Evolutionary conservation across 2,888 invertebrate species (phyloP).

Genomic region (Himalopsyche anomala): DNA sequence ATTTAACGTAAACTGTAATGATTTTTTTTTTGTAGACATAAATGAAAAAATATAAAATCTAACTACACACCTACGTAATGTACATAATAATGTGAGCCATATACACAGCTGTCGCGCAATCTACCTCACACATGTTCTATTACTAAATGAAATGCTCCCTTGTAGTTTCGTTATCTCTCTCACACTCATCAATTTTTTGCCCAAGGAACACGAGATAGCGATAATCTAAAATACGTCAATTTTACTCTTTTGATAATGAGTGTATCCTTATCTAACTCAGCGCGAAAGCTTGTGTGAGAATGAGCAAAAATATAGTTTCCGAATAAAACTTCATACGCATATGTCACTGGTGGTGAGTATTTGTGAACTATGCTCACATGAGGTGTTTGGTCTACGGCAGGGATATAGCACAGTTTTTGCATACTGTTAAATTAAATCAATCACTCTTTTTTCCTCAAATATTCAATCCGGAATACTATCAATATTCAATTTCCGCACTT

Average conservation of each 20-base stretch:
- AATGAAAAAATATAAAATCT: not conserved
- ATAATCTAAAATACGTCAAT: not conserved
- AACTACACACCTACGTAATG: conserved; percentile 53
- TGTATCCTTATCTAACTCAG: conserved; percentile 19
- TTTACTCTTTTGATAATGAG: not conserved
- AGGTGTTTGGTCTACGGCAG: conserved; percentile 20
- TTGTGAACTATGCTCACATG: conserved; percentile 42
- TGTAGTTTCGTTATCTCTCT: conserved; percentile 17
- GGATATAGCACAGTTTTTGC: not conserved
- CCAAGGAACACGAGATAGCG: not conserved
- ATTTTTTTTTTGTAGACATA: too few relatives aligned
- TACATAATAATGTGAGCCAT: conserved; percentile 48
- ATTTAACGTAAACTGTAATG: too few relatives aligned
- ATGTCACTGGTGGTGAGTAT: conserved; percentile 41
- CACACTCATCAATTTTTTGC: not conserved
- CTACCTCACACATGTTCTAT: conserved; percentile 58
- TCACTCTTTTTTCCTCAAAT: too few relatives aligned
- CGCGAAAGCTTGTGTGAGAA: not conserved
- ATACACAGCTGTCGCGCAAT: conserved; percentile 63
- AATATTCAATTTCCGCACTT: too few relatives aligned
- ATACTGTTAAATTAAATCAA: not conserved
- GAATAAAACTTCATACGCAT: conserved; percentile 23
- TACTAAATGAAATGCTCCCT: conserved; percentile 39
- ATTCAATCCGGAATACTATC: too few relatives aligned
- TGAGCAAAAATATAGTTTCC: not conserved